Evolutionary conservation across 1,140 invertebrate genomes (phyloP).

Genomic region (Pteromalus puparum): DNA sequence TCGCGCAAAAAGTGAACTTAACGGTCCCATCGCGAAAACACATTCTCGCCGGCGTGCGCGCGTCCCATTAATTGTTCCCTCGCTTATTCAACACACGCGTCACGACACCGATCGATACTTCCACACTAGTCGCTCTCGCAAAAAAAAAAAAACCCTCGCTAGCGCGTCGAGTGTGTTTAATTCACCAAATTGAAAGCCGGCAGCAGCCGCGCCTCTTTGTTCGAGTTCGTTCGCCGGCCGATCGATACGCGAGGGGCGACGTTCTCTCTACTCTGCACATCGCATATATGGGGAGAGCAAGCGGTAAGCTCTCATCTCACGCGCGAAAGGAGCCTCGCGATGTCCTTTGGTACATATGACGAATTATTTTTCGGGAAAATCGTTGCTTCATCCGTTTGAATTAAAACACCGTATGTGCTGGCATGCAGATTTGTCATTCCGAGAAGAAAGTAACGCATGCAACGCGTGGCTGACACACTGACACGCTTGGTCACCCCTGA

Average conservation of each 20-base stretch:
- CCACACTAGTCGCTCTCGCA: not conserved
- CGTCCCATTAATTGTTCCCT: constrained; percentile 26
- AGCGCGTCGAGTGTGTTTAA: constrained; percentile 34
- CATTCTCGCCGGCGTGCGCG: not conserved
- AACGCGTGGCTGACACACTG: constrained; percentile 62
- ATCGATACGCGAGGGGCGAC: constrained; percentile 57
- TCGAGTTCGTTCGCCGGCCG: constrained; percentile 51
- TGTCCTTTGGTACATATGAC: not conserved
- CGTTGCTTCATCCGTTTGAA: not conserved
- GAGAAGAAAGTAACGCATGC: constrained; percentile 38
- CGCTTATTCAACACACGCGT: not conserved
- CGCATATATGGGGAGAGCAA: not conserved
- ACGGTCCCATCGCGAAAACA: not conserved
- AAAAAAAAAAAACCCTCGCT: not conserved
- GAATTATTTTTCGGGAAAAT: not conserved
- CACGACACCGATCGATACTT: constrained; percentile 38
- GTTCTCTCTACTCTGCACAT: not conserved
- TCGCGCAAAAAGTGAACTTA: too few relatives aligned
- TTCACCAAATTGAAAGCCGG: constrained; percentile 50
- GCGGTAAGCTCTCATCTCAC: constrained; percentile 17
- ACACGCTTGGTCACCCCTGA: constrained; percentile 61
- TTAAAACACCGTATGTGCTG: not conserved
- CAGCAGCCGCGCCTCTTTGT: constrained; percentile 49
- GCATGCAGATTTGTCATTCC: constrained; percentile 9
- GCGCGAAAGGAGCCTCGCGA: not conserved